Base-by-base conservation (phyloP, 2,888 invertebrate genomes). In the Limulus polyphemus region DNA sequence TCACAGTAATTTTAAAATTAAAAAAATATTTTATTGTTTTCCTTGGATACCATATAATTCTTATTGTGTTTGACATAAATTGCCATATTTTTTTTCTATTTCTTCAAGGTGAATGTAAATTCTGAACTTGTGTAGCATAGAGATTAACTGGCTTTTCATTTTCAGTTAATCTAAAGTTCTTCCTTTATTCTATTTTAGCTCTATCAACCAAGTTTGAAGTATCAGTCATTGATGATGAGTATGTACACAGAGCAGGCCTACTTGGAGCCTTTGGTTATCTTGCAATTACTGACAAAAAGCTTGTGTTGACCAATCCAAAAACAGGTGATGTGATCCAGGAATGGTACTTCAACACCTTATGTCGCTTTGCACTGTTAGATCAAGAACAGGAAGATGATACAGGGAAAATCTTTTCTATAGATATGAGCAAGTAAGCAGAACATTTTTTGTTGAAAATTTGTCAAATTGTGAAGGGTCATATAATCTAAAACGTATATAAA, bases 281-380 rank as follows among this genome's bases (percentile, higher is more conserved):
- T 47, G 58, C 62, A 11, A 52, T 68, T 14, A 64, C 66, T 4
- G 55, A 56, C 11, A 65, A 60, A 16, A 69, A 69, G 49, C 48
- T 69, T 13, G 65, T 65, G 12, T 52, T 69, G 13, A 58, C 63
- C 1, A 65, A 69, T 58, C 62, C 67, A 1, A 66, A 68, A 16
- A 68, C 64, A 47, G 68, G 67, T 0, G 65, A 69, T 49, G 67
- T 69, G 11, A 65, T 69, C 17, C 69, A 69, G 55, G 69, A 69
- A 59, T 69, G 69, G 69, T 67, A 66, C 17, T 57, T 68, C 9
- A 64, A 66, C 55, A 68, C 68, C 3, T 59, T 68, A 7, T 60
- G 62, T 47, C 61, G 60, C 12, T 63, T 68, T 52, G 58, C 61
- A 47, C 55, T 66, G 14, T 51, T 62, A 47, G 49, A 50, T 11